Base-by-base conservation (phyloP, 2,888 invertebrate species). In the Drosophila kokeensis region DNA sequence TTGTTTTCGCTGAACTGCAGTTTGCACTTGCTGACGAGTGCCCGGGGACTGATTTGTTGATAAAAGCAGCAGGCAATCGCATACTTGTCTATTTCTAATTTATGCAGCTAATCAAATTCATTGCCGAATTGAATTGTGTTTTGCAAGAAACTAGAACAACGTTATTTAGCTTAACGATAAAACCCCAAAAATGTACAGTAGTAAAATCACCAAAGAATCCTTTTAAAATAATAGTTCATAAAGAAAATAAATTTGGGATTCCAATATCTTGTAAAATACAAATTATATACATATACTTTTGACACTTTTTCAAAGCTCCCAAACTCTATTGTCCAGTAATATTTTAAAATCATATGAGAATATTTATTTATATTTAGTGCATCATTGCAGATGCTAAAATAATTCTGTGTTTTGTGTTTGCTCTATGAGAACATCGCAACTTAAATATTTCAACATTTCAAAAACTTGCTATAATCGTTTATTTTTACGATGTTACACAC, bases 1-100 rank as follows among this genome's bases (percentile, higher is more conserved):
- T 80, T 77, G 78, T 66, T 59, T 75, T 78, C 61, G 58, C 67
- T 32, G 48, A 68, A 68, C 76, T 76, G 67, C 72, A 76, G 68
- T 67, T 80, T 79, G 78, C 78, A 79, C 78, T 79, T 79, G 78
- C 81, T 29, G 63, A 80, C 63, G 76, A 80, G 57, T 66, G 72
- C 38, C 77, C 69, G 65, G 76, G 69, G 81, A 76, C 58, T 57
- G 76, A 72, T 76, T 66, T 32, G n/a, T 36, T 69, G 78, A 76
- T 78, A 60, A 65, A 66, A 11, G 24, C 59, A 15, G 49, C 55
- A n/a, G 21, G 38, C 65, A 48, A 36, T 32, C n/a, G 59, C 32
- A 62, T 61, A 61, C 57, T 70, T 74, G 42, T 54, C 59, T 34
- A 40, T 72, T 66, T 73, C 53, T 71, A 70, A 64, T 59, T 63